These are phyloP conservation scores for Psittacus erithacus DNA, from an alignment of 2,113 vertebrate species.

Conservation along the genomic window DNA sequence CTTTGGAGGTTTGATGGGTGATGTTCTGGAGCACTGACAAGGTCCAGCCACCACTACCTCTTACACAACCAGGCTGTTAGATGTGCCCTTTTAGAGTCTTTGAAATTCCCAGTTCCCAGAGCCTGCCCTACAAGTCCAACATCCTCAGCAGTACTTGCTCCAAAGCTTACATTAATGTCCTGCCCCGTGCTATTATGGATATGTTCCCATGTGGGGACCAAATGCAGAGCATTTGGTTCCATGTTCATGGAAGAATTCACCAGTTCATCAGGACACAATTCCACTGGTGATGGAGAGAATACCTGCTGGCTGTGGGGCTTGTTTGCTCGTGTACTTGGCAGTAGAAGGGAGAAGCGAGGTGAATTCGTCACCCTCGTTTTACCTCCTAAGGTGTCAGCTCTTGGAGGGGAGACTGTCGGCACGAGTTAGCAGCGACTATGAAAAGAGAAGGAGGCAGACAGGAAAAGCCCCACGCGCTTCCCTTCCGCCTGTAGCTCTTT, in stretches of 20 bases:
- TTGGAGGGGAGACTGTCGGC: neutral
- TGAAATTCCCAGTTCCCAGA: neutral
- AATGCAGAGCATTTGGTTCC: rapidly evolving
- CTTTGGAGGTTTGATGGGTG: neutral
- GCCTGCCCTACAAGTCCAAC: rapidly evolving
- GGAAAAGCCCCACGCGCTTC: neutral
- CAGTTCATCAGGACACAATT: too few relatives aligned
- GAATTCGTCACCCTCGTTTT: rapidly evolving
- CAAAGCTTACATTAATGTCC: neutral
- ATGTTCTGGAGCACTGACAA: rapidly evolving
- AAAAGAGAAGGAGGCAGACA: neutral
- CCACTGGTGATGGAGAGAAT: neutral
- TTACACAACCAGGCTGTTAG: too few relatives aligned
- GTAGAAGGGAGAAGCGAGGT: neutral
- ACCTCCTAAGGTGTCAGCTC: neutral
- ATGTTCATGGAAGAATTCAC: too few relatives aligned
- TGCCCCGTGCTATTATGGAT: rapidly evolving
- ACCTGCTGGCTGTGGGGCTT: neutral
- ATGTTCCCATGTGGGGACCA: rapidly evolving
- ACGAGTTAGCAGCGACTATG: neutral
- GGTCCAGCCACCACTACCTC: neutral
- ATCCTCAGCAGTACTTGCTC: neutral
- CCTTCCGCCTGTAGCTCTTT: rapidly evolving
- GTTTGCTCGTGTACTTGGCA: neutral
- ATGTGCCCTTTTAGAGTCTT: rapidly evolving